Conservation (phyloP, 2,888 invertebrate genomes). For the Uloborus plumipes region DNA sequence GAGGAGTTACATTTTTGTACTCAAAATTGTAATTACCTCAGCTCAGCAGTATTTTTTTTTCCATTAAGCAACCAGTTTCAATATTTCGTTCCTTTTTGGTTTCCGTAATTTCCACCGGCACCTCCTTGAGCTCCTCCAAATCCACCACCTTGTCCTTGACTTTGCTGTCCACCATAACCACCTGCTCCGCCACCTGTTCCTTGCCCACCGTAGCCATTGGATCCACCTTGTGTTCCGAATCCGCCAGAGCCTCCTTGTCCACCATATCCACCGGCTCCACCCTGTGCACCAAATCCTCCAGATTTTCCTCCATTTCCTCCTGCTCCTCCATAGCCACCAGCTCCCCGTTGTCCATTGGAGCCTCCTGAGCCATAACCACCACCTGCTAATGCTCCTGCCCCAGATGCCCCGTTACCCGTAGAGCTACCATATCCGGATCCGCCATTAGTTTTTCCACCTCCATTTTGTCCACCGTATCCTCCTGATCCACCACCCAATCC, state of each 20-base stretch:
- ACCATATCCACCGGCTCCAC: slow-evolving; percentile 15
- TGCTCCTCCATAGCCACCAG: slow-evolving; percentile 12
- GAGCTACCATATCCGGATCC: not conserved
- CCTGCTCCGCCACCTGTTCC: slow-evolving; percentile 14
- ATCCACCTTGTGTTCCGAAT: slow-evolving; percentile 5
- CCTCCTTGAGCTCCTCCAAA: slow-evolving; percentile 14
- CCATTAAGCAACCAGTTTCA: not conserved
- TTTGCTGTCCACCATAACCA: slow-evolving; percentile 6
- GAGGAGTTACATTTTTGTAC: too few species aligned
- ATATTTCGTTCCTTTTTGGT: slow-evolving; percentile 59
- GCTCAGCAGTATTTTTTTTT: not conserved
- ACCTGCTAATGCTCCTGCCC: not conserved
- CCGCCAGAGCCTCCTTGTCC: slow-evolving; percentile 21
- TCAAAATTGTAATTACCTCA: too few species aligned
- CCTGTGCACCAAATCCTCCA: slow-evolving; percentile 17
- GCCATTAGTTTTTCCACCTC: not conserved
- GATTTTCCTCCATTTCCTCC: slow-evolving; percentile 15
- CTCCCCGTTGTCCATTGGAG: slow-evolving; percentile 22
- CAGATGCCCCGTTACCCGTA: slow-evolving; percentile 1
- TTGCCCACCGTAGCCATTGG: not conserved
- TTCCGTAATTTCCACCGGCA: slow-evolving; percentile 24
- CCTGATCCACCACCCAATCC: slow-evolving; percentile 14
- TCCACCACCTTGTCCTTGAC: slow-evolving; percentile 26
- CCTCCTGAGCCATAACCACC: slow-evolving; percentile 15
- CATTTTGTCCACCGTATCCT: slow-evolving; percentile 18